Evolutionary conservation across 35 echinoderm and acorn worm species (phyloP).

Genomic region (Eucidaris tribuloides): DNA sequence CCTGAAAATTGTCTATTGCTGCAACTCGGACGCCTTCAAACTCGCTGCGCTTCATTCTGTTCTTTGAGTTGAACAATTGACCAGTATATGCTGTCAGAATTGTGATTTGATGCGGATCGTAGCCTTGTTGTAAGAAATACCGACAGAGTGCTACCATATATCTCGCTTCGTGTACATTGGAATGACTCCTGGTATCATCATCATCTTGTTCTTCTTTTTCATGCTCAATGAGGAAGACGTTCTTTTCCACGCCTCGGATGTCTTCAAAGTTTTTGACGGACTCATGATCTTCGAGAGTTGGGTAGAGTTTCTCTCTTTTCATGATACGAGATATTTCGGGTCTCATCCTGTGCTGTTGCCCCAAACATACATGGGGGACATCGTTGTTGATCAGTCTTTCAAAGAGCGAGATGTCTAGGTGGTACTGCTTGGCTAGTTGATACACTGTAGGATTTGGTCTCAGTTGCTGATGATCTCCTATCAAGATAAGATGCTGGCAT

Average conservation of each 20-base stretch:
- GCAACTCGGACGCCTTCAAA: slow-evolving; percentile 66
- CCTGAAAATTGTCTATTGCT: slow-evolving; percentile 83
- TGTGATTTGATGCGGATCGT: slow-evolving; percentile 71
- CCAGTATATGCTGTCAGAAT: slow-evolving; percentile 83
- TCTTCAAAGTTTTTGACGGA: slow-evolving; percentile 39
- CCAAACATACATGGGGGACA: slow-evolving; percentile 35
- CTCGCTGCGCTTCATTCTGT: slow-evolving; percentile 34
- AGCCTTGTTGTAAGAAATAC: slow-evolving; percentile 85
- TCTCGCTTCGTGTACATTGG: slow-evolving; percentile 72
- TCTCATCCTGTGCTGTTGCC: slow-evolving; percentile 84
- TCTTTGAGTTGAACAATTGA: slow-evolving; percentile 77
- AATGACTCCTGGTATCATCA: slow-evolving; percentile 67
- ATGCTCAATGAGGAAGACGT: slow-evolving; percentile 79
- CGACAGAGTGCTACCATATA: slow-evolving; percentile 56
- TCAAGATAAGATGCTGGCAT: slow-evolving; percentile 88
- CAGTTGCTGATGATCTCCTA: slow-evolving; percentile 95
- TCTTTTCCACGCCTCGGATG: slow-evolving; percentile 52
- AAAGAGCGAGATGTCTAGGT: slow-evolving; percentile 80
- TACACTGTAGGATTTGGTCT: slow-evolving; percentile 92
- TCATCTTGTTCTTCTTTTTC: slow-evolving; percentile 31
- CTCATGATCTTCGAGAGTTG: slow-evolving; percentile 46
- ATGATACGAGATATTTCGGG: slow-evolving; percentile 76
- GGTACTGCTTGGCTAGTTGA: slow-evolving; percentile 51
- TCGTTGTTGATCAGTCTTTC: slow-evolving; percentile 88
- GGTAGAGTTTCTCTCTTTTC: slow-evolving; percentile 68